Evolutionary conservation across 2,888 invertebrate species (phyloP).

Genomic region (Norana najaformis): DNA sequence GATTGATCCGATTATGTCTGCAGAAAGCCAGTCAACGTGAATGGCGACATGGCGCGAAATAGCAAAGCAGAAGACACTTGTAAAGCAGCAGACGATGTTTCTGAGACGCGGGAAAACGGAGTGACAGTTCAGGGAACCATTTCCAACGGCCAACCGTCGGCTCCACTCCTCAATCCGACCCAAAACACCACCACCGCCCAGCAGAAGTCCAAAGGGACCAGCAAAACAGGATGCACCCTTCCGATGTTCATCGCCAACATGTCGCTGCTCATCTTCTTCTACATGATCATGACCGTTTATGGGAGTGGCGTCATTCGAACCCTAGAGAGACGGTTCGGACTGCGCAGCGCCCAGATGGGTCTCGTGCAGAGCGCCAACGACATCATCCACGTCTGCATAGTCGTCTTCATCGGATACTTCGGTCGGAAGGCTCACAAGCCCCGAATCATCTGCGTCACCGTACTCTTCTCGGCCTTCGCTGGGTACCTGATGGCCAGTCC

Average conservation of each 20-base stretch:
- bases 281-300: constrained; percentile 34
- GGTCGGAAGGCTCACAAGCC: constrained; percentile 43
- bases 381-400: constrained; percentile 42
- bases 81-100: neutral
- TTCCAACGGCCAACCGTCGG: neutral
- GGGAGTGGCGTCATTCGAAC: constrained; percentile 42
- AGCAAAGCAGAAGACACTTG: neutral
- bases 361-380: constrained; percentile 41
- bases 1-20: neutral
- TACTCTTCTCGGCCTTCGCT: constrained; percentile 37
- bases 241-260: constrained; percentile 37
- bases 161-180: neutral
- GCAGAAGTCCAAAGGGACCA: neutral
- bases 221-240: neutral
- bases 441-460: constrained; percentile 37
- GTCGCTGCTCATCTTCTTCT: constrained; percentile 29
- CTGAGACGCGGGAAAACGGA: neutral
- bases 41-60: neutral
- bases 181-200: neutral
- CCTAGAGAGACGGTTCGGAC: constrained; percentile 43
- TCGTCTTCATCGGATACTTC: constrained; percentile 44
- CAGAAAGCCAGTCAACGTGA: neutral
- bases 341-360: constrained; percentile 42
- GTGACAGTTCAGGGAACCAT: neutral
- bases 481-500: constrained; percentile 41